A percentile compares a stretch with the other conserved stretches of the same genome.
Conservation (phyloP, 1,140 invertebrate genomes). For the Lepidostoma basale region DNA sequence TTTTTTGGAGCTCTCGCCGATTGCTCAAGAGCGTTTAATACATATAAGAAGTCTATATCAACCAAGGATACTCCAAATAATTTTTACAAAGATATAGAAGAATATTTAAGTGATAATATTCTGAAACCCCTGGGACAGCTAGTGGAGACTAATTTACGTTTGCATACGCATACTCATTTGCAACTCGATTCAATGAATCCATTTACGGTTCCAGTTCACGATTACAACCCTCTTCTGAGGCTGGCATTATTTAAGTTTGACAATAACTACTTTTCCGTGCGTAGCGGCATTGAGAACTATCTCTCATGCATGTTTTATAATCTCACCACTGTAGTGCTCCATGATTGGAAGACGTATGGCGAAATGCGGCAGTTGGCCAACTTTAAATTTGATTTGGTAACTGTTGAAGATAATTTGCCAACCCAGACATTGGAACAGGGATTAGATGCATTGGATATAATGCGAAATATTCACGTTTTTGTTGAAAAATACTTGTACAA, state of each 20-base stretch:
- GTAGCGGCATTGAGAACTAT: conserved; percentile 83
- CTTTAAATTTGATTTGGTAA: conserved; percentile 81
- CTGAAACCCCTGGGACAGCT: conserved; percentile 80
- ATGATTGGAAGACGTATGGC: conserved; percentile 97
- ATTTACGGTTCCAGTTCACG: conserved; percentile 63
- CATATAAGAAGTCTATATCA: conserved; percentile 50
- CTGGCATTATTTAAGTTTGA: conserved; percentile 59
- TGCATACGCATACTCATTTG: conserved; percentile 90
- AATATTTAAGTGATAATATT: conserved; percentile 59
- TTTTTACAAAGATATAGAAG: conserved; percentile 51
- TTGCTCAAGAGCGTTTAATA: conserved; percentile 55
- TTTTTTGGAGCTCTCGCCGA: conserved; percentile 71
- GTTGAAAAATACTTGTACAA: conserved; percentile 95
- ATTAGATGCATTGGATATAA: conserved; percentile 96
- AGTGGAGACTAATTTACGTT: conserved; percentile 88
- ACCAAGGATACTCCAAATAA: conserved; percentile 48
- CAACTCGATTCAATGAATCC: conserved; percentile 82
- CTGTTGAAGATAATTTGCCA: conserved; percentile 90
- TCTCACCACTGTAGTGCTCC: conserved; percentile 93
- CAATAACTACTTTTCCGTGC: conserved; percentile 54
- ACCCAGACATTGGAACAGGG: conserved; percentile 97
- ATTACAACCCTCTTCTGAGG: conserved; percentile 61
- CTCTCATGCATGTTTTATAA: conserved; percentile 97
- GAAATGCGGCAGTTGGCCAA: conserved; percentile 94
- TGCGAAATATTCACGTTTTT: conserved; percentile 96